A percentile compares a stretch with the other conserved stretches of the same genome.
Conservation (phyloP, 2,113 vertebrate genomes). For the Neoarius graeffei region DNA sequence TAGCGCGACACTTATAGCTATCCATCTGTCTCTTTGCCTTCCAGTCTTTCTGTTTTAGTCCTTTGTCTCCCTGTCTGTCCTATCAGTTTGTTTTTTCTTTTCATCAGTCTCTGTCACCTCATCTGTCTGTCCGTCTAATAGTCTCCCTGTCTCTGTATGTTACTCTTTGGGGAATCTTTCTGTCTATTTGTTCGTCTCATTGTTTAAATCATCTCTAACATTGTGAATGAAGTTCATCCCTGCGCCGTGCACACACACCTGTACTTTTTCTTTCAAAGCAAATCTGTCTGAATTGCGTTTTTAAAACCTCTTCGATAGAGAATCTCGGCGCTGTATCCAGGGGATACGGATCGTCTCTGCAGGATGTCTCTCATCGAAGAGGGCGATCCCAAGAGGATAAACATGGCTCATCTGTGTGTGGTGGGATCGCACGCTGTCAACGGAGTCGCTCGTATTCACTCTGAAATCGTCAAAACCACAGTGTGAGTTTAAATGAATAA, state of each 20-base stretch:
- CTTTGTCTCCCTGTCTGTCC: no score
- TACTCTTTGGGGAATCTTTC: background rate
- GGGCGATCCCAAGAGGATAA: constrained; percentile 82
- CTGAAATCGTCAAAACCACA: constrained; percentile 77
- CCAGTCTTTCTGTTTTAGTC: no score
- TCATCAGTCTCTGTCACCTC: no score
- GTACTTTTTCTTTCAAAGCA: background rate
- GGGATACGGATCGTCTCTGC: constrained; percentile 74
- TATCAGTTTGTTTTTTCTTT: no score
- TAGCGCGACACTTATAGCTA: no score
- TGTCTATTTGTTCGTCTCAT: background rate
- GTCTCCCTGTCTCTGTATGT: no score
- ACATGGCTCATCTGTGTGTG: constrained; percentile 88
- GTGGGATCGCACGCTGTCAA: constrained; percentile 83
- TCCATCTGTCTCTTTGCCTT: no score
- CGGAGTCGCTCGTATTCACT: constrained; percentile 83
- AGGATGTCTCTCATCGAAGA: constrained; percentile 88
- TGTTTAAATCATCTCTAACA: no score
- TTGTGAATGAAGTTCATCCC: background rate
- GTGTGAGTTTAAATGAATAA: constrained; percentile 55
- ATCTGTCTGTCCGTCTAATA: no score
- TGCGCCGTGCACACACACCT: background rate
- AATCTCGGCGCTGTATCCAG: constrained; percentile 76
- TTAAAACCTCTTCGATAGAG: constrained; percentile 59
- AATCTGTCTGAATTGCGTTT: background rate